Conservation (phyloP, 2,797 vertebrate species). For the Microtus californicus region DNA sequence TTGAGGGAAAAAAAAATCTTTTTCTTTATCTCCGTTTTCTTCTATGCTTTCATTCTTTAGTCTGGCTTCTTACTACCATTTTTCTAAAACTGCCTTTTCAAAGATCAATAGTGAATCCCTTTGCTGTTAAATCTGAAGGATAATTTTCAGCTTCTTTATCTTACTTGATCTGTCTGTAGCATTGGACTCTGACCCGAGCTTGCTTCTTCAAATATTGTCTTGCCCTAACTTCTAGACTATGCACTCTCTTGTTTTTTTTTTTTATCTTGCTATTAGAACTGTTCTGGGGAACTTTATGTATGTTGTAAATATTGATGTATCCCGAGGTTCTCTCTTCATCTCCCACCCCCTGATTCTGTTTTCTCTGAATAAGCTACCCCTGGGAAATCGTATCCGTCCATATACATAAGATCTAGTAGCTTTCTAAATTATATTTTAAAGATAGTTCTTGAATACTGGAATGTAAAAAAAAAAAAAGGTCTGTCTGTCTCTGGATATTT, state of each 20-base stretch:
- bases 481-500: not conserved
- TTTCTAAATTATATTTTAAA: conserved; percentile 36
- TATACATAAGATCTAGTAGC: not conserved
- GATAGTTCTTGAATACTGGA: not conserved
- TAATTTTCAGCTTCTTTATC: conserved; percentile 71
- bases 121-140: conserved; percentile 59
- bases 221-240: conserved; percentile 46
- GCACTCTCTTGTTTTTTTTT: not conserved
- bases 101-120: conserved; percentile 68
- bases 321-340: not conserved
- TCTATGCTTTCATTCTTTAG: conserved; percentile 59
- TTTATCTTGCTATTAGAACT: conserved; percentile 32
- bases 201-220: conserved; percentile 55
- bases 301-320: conserved; percentile 65
- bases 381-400: not conserved
- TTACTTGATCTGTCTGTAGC: conserved; percentile 61
- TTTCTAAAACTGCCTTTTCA: conserved; percentile 66
- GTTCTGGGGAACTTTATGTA: conserved; percentile 42
- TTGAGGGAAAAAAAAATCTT: conserved; percentile 2
- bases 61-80: conserved; percentile 50
- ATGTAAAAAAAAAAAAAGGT: conserved; percentile 2
- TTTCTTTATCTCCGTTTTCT: conserved; percentile 60
- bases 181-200: conserved; percentile 45
- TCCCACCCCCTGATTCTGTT: rapidly evolving
- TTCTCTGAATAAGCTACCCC: not conserved